These are phyloP conservation scores for Delphinus delphis DNA, from an alignment of 2,113 vertebrate genomes.

Conservation along the genomic window DNA sequence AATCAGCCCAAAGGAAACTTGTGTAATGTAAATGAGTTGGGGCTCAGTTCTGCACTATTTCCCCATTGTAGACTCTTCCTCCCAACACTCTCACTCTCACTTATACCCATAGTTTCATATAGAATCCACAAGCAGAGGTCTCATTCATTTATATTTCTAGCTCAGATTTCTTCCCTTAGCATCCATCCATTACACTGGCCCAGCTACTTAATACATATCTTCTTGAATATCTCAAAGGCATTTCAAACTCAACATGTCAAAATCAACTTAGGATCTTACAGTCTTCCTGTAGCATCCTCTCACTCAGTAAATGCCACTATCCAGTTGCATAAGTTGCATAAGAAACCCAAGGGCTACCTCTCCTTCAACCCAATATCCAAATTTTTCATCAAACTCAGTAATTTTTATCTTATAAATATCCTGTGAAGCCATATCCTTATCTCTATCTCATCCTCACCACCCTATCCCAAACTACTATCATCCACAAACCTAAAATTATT, in stretches of 20 bases:
- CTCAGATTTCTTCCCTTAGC: not conserved
- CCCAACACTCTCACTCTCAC: not conserved
- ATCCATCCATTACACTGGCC: not conserved
- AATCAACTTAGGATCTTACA: not conserved
- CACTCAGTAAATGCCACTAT: not conserved
- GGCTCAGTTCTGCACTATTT: not conserved
- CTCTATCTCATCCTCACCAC: not conserved
- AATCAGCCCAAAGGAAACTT: not conserved
- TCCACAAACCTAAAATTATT: not conserved
- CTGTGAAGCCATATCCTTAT: not conserved
- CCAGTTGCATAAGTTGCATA: not conserved
- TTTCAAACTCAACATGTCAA: not conserved
- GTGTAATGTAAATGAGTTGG: not conserved
- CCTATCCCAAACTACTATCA: not conserved
- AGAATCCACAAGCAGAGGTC: not conserved
- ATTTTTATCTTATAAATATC: not conserved
- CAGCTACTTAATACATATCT: not conserved
- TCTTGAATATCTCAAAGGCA: not conserved
- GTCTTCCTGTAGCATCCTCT: not conserved
- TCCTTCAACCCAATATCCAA: not conserved
- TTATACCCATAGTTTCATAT: not conserved
- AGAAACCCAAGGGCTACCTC: not conserved
- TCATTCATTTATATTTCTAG: not conserved
- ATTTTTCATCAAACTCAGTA: not conserved
- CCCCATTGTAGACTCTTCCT: not conserved